These are phyloP conservation scores for Cotesia vestalis DNA, from an alignment of 1,140 invertebrate genomes.

Conservation along the genomic window DNA sequence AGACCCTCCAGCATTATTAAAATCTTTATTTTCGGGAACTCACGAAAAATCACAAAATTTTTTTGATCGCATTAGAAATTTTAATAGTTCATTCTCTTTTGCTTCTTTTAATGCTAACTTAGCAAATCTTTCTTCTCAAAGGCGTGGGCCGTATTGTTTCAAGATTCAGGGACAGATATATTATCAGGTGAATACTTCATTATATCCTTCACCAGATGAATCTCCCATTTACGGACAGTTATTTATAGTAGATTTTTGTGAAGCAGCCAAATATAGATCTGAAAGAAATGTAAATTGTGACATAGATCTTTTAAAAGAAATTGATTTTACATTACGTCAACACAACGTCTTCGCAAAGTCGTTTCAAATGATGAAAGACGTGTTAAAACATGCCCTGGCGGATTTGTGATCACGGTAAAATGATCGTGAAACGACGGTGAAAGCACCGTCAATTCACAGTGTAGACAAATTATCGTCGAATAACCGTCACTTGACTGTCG, in stretches of 20 bases:
- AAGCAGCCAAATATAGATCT: slow-evolving; percentile 2
- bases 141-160: slow-evolving; percentile 22
- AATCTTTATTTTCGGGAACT: slow-evolving; percentile 21
- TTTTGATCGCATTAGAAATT: slow-evolving; percentile 31
- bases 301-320: neutral
- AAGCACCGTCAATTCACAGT: too few species aligned
- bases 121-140: slow-evolving; percentile 12
- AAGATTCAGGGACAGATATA: slow-evolving; percentile 27
- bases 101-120: slow-evolving; percentile 33
- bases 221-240: slow-evolving; percentile 18
- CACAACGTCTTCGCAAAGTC: slow-evolving; percentile 24
- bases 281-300: neutral
- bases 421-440: too few species aligned
- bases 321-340: slow-evolving; percentile 11
- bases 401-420: too few species aligned
- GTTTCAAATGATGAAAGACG: slow-evolving; percentile 27
- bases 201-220: slow-evolving; percentile 1
- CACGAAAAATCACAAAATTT: slow-evolving; percentile 22
- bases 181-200: slow-evolving; percentile 6
- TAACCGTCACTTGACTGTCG: too few species aligned
- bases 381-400: neutral
- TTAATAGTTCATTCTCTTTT: slow-evolving; percentile 26
- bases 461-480: too few species aligned
- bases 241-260: slow-evolving; percentile 14
- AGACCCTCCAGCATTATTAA: slow-evolving; percentile 2